Evolutionary conservation across 30 jellyfish, hydroid and myxozoan genomes (phyloP).

Genomic region (Aurelia sp.): DNA sequence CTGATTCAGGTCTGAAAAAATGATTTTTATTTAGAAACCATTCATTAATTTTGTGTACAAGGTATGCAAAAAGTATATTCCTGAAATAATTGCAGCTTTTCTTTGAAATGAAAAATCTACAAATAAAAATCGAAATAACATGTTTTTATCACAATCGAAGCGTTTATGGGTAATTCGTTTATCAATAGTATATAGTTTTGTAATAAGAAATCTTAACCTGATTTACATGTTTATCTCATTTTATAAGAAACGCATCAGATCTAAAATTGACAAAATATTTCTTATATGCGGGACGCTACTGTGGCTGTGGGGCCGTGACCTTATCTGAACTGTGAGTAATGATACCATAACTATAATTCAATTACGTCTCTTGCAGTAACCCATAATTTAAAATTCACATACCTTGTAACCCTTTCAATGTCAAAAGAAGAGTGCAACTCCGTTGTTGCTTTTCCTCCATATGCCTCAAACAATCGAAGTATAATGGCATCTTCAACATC

Average conservation of each 20-base stretch:
- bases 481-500: constrained; percentile 24
- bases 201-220: too few species aligned
- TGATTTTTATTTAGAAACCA: too few species aligned
- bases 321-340: background rate
- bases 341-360: background rate
- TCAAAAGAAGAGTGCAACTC: constrained; percentile 2
- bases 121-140: too few species aligned
- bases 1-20: too few species aligned
- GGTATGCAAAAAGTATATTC: background rate
- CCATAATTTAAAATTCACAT: background rate
- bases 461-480: constrained; percentile 62
- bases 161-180: too few species aligned
- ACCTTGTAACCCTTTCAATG: constrained; percentile 52
- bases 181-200: too few species aligned
- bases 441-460: constrained; percentile 56
- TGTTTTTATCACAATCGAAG: too few species aligned
- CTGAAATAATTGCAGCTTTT: background rate
- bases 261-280: background rate
- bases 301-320: too few species aligned
- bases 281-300: background rate
- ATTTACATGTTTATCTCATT: too few species aligned
- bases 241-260: background rate
- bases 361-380: background rate
- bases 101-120: background rate
- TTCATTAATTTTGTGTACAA: too few species aligned